Evolutionary conservation across 2,888 invertebrate species (phyloP).

Genomic region (Ariolimax columbianus): DNA sequence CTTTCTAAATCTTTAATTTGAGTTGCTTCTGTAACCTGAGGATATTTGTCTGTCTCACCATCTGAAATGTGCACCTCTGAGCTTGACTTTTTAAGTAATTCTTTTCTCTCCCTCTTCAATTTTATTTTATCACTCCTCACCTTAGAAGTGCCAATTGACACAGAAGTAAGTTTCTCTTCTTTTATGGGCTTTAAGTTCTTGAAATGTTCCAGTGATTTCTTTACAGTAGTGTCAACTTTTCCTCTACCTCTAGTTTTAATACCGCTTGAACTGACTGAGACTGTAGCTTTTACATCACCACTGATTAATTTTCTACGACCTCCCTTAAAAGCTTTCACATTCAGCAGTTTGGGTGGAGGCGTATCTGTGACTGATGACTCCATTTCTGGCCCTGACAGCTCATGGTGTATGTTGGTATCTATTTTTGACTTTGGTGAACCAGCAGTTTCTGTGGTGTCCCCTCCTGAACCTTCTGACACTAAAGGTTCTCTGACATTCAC

Average conservation of each 20-base stretch:
- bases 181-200: background rate
- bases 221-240: background rate
- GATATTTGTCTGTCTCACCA: background rate
- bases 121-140: background rate
- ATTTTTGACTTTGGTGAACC: background rate
- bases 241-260: constrained; percentile 10
- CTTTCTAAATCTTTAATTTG: background rate
- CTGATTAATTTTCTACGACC: background rate
- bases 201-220: constrained; percentile 7
- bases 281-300: background rate
- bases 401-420: background rate
- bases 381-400: background rate
- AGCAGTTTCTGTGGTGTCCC: background rate
- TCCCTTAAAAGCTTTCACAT: background rate
- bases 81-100: background rate
- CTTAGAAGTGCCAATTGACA: background rate
- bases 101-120: background rate
- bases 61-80: background rate
- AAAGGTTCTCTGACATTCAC: background rate
- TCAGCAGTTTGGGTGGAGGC: background rate
- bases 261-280: background rate
- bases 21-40: background rate
- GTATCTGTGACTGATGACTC: background rate
- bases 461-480: background rate
- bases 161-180: background rate